These are phyloP conservation scores for Eueides isabella DNA, from an alignment of 1,140 invertebrate genomes.

Conservation along the genomic window DNA sequence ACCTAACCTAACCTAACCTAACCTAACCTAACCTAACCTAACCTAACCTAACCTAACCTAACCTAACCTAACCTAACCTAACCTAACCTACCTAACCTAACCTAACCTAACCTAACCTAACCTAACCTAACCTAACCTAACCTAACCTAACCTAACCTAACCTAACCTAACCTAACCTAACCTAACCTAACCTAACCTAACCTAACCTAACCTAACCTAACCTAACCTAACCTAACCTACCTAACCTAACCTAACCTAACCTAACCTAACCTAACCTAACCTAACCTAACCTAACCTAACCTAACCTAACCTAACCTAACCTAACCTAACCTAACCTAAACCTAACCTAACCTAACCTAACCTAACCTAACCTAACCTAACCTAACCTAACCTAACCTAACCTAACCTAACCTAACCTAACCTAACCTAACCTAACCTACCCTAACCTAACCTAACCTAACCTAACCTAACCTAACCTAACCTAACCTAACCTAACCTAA, in stretches of 20 bases:
- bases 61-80: conserved; percentile 31
- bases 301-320: conserved; percentile 50
- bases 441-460: conserved; percentile 30
- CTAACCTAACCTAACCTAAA: no score
- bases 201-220: conserved; percentile 17
- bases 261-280: conserved; percentile 42
- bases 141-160: neutral
- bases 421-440: no score
- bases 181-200: conserved; percentile 37
- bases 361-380: conserved; percentile 59
- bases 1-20: conserved; percentile 62
- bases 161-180: conserved; percentile 20
- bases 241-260: conserved; percentile 22
- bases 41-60: conserved; percentile 35
- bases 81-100: no score
- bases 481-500: conserved; percentile 21
- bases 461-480: conserved; percentile 36
- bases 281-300: conserved; percentile 50
- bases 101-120: conserved; percentile 38
- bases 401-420: conserved; percentile 31
- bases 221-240: no score
- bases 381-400: conserved; percentile 36
- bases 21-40: conserved; percentile 30
- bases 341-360: conserved; percentile 48
- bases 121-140: conserved; percentile 36